Evolutionary conservation across 2,888 invertebrate species (phyloP), one percentile per base, ranked within the genome.

Genomic region (Tetropium fuscum): DNA sequence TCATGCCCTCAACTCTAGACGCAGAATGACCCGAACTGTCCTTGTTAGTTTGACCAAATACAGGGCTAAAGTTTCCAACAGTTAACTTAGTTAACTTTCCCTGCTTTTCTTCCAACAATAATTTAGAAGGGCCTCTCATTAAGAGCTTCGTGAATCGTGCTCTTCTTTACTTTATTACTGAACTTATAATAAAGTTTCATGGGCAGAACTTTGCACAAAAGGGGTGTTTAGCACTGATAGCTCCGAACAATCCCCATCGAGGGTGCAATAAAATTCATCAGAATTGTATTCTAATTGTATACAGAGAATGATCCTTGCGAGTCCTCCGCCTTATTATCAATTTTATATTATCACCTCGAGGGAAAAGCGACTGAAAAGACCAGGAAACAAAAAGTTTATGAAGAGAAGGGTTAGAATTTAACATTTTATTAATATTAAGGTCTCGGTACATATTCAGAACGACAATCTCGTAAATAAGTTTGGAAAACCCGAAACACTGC

Each of bases 11-110:
- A 66, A 61, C 63, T 64, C 68, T 53, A 56, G 64, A 54, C 32
- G 13, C 13, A 55, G 59, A 60, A 58, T 53, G 54, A 54, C 59
- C n/a, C 58, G 47, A 44, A 58, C 25, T 64, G 66, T 69, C 68
- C 66, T 66, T 66, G 69, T 69, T 69, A 69, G 66, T 67, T 69
- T 65, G 68, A 66, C 68, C 70, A 68, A 65, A 63, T 65, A 63
- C 61, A 58, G 58, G 55, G 61, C 63, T 59, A 47, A 68, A 66
- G 66, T 69, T 68, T 63, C 60, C 51, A 66, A 64, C 63, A 60
- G 65, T 68, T 67, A 70, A 69, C 69, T 69, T 61, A 47, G 63
- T 70, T 68, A 71, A 72, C 71, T 71, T 70, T 69, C 68, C 58
- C 63, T 53, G 55, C 40, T 53, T 59, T 59, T 64, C 63, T 56